Evolutionary conservation across 2,888 invertebrate genomes (phyloP), one percentile per base, ranked within the genome.

Genomic region (Noctua comes): DNA sequence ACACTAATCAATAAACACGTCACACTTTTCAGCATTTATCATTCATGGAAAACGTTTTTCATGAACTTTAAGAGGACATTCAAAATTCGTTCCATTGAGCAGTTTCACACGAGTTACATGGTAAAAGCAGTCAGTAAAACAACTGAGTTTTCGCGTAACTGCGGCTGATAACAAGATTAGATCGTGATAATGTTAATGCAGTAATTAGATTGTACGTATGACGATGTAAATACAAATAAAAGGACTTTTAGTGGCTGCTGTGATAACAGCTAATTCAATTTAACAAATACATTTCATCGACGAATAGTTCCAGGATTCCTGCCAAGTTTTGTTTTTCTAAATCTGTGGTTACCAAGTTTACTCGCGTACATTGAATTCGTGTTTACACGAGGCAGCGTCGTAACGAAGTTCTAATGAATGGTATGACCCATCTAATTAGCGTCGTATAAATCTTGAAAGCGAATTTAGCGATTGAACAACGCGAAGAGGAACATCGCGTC

Each of bases 161-260:
- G 80, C 76, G 27, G 54, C 80, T 88, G 88, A 88, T 87, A 86
- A 88, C 83, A 77, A 85, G 88, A 86, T 88, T 87, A 87, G 77
- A 86, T 62, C 59, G 68, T 74, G 87, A 88, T 88, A 88, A 88
- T 84, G 80, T 87, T 88, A 88, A 88, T 88, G 83, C 85, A 88
- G 84, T 87, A 88, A 88, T 86, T 87, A 87, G 86, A 88, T 88
- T 86, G 81, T 85, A 82, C 68, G 77, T 84, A 83, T 82, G 81
- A 82, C 68, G 80, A 82, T 82, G 79, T 87, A 79, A 86, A 85
- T 82, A 88, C 85, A 84, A 87, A 87, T 84, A 85, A 80, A 84
- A 80, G 70, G 72, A 73, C 0, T 84, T 80, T 80, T 76, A 79
- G 64, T 71, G 62, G 40, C 57, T 72, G 31, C 79, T 54, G 11